phyloP scores from a whole-genome alignment of 2,888 invertebrate genomes.

The Coenonympha glycerion region DNA sequence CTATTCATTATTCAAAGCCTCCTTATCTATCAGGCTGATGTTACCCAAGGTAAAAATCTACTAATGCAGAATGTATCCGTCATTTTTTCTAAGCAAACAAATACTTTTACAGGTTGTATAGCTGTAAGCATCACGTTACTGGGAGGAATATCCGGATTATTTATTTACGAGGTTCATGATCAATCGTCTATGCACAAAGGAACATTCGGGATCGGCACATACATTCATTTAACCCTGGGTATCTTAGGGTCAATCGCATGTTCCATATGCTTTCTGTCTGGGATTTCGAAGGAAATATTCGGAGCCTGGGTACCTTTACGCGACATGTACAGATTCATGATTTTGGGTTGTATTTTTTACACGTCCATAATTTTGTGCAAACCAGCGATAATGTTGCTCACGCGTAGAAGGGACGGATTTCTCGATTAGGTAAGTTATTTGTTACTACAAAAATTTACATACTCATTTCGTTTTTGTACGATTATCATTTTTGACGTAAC shows the following conservation, averaged over 20 bases:
- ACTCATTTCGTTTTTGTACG: too few species aligned
- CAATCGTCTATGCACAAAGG: neutral
- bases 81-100: neutral
- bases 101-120: conserved; percentile 28
- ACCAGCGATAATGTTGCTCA: conserved; percentile 18
- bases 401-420: neutral
- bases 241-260: conserved; percentile 31
- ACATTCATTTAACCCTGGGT: conserved; percentile 32
- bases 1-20: too few species aligned
- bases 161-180: conserved; percentile 14
- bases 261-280: conserved; percentile 40
- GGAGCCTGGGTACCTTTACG: conserved; percentile 32
- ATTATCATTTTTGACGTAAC: too few species aligned
- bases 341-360: conserved; percentile 37
- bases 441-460: neutral
- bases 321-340: conserved; percentile 31
- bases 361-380: conserved; percentile 32
- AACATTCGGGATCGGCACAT: conserved; percentile 2
- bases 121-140: conserved; percentile 24
- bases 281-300: conserved; percentile 36
- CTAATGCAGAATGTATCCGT: too few species aligned
- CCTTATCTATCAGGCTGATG: too few species aligned
- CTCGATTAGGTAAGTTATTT: neutral
- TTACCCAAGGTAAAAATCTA: too few species aligned
- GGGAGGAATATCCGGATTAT: conserved; percentile 27